phyloP scores from a whole-genome alignment of 2,113 vertebrate species.

The Tautogolabrus adspersus region DNA sequence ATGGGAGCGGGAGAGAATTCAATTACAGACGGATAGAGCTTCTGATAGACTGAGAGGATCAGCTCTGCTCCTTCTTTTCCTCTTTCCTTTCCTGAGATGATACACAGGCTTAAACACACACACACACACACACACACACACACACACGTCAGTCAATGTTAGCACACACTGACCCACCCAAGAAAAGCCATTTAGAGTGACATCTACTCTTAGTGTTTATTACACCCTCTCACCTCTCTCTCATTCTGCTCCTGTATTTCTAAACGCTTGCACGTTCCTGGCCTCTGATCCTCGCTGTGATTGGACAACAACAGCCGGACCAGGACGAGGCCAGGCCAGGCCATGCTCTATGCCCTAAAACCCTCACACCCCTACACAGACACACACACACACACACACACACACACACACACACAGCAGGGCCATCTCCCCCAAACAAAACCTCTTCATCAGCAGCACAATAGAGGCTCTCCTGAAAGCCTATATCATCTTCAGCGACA shows the following conservation, averaged over 20 bases:
- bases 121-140: constrained; percentile 29
- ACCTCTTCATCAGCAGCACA: constrained; percentile 99
- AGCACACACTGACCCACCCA: constrained; percentile 94
- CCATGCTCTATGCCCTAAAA: constrained; percentile 38
- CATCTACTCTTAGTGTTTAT: constrained; percentile 82
- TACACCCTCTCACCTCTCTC: constrained; percentile 60
- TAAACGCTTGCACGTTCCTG: constrained; percentile 79
- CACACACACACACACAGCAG: constrained; percentile 43
- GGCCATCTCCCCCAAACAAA: constrained; percentile 93
- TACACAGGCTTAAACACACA: constrained; percentile 38
- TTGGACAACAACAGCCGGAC: constrained; percentile 70
- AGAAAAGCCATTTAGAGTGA: constrained; percentile 99
- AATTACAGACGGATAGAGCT: constrained; percentile 74
- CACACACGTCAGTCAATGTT: constrained; percentile 90
- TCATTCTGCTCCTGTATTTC: constrained; percentile 86
- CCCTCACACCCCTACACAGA: constrained; percentile 28
- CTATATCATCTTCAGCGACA: constrained; percentile 99
- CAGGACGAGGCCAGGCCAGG: constrained; percentile 43
- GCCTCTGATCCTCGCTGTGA: constrained; percentile 72
- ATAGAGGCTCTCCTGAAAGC: constrained; percentile 96
- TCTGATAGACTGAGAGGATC: constrained; percentile 72
- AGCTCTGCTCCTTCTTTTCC: constrained; percentile 52
- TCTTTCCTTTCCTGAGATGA: constrained; percentile 49
- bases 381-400: constrained; percentile 31
- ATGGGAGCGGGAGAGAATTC: constrained; percentile 70